Evolutionary conservation across 2,888 invertebrate genomes (phyloP).

Genomic region (Leptinotarsa rubiginosa): DNA sequence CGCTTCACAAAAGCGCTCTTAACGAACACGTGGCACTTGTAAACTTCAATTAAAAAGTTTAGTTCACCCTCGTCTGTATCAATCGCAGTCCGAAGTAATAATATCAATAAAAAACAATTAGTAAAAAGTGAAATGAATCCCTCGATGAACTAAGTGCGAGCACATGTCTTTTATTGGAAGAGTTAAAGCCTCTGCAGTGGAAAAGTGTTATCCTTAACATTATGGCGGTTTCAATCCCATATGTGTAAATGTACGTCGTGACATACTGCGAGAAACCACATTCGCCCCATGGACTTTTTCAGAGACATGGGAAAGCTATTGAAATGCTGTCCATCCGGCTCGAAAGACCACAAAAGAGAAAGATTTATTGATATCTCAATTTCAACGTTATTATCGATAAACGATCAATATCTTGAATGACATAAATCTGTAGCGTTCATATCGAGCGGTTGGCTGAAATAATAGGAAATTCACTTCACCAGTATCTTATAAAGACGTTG

Average conservation of each 20-base stretch:
- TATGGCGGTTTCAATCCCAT: conserved; percentile 37
- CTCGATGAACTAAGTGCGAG: conserved; percentile 7
- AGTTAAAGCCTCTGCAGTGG: conserved; percentile 32
- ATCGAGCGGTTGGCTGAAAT: conserved; percentile 12
- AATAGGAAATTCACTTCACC: conserved; percentile 34
- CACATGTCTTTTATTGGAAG: conserved; percentile 21
- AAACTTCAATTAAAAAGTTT: conserved; percentile 12
- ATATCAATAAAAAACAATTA: conserved; percentile 7
- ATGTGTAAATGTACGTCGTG: conserved; percentile 17
- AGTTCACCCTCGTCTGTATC: conserved; percentile 5
- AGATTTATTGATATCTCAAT: conserved; percentile 17
- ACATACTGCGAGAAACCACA: conserved; percentile 31
- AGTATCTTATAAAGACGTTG: conserved; percentile 38
- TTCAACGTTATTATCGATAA: conserved; percentile 16
- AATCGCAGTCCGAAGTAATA: not conserved
- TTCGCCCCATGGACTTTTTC: conserved; percentile 3
- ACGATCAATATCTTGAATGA: conserved; percentile 8
- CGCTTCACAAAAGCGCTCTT: not conserved
- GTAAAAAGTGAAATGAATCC: conserved; percentile 10
- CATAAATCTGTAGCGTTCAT: conserved; percentile 14
- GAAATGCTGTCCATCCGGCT: conserved; percentile 4
- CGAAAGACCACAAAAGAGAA: conserved; percentile 14
- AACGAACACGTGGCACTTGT: conserved; percentile 15
- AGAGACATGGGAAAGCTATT: not conserved
- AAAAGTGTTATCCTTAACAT: conserved; percentile 38